Percentiles rank a stretch among this genome's conserved stretches.
phyloP scores from a whole-genome alignment of 2,888 invertebrate species.

The Oxytorus armatus region DNA sequence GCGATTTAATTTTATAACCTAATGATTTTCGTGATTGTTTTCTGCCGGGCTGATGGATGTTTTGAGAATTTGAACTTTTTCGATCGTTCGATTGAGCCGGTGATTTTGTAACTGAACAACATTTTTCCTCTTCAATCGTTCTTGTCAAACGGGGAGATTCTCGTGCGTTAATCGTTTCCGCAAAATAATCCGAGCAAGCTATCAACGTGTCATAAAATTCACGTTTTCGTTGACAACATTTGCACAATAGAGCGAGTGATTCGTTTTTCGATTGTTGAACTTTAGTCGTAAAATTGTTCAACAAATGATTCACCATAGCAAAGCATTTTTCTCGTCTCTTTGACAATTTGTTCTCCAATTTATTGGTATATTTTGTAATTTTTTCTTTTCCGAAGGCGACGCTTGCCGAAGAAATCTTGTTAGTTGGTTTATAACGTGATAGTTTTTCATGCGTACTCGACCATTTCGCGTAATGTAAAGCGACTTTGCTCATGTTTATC shows the following conservation, averaged over 20 bases:
- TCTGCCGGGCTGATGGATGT: no score
- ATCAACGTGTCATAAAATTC: constrained; percentile 26
- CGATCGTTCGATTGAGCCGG: background rate
- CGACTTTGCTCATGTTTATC: constrained; percentile 25
- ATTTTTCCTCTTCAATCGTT: background rate
- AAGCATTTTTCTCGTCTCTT: constrained; percentile 46
- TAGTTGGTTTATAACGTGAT: background rate
- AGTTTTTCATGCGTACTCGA: background rate
- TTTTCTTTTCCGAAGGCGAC: background rate
- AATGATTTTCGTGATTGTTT: constrained; percentile 16
- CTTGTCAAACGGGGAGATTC: background rate
- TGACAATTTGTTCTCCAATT: constrained; percentile 89
- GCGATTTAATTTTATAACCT: background rate
- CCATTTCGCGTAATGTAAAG: constrained; percentile 9
- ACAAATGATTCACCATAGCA: background rate
- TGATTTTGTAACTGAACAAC: background rate
- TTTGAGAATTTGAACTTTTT: background rate
- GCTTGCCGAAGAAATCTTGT: background rate
- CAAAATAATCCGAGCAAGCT: constrained; percentile 3
- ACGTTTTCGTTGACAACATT: background rate
- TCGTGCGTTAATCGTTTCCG: background rate
- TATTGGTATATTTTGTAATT: background rate
- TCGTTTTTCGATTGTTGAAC: no score
- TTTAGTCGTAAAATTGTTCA: no score
- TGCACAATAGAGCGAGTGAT: background rate